Conservation (phyloP, 2,888 invertebrate genomes). For the Sarcophaga subvicina region DNA sequence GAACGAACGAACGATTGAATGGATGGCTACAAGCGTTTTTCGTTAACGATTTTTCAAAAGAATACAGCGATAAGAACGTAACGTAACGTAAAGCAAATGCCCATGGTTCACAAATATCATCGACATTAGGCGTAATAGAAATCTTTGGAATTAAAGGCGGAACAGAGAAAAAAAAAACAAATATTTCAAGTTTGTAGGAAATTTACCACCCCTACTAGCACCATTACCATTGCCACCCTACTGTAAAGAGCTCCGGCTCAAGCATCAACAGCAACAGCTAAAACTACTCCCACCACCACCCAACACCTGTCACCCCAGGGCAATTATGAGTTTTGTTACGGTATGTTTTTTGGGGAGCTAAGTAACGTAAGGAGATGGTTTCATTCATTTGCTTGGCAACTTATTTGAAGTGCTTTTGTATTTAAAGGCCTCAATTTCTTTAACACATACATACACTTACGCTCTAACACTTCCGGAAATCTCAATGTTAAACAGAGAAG, state of each 20-base stretch:
- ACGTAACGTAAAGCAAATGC: constrained; percentile 2
- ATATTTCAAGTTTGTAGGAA: not conserved
- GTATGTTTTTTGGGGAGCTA: not conserved
- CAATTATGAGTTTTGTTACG: constrained; percentile 38
- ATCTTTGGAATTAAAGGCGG: constrained; percentile 6
- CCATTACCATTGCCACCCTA: not conserved
- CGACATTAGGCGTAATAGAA: constrained; percentile 22
- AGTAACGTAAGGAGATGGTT: not conserved
- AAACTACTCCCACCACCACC: not conserved
- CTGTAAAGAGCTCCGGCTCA: not conserved
- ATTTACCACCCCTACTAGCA: not conserved
- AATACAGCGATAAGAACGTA: not conserved
- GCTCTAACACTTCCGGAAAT: constrained; percentile 65
- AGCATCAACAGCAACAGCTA: too few relatives aligned
- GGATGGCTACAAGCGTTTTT: constrained; percentile 39
- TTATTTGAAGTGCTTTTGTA: not conserved
- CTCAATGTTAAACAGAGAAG: constrained; percentile 13
- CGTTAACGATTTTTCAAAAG: constrained; percentile 28
- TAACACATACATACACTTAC: constrained; percentile 13
- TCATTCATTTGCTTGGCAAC: not conserved
- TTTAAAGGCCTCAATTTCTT: not conserved
- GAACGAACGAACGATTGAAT: constrained; percentile 7
- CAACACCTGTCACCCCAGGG: constrained; percentile 1
- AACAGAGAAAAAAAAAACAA: constrained; percentile 2
- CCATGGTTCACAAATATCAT: constrained; percentile 23